Evolutionary conservation across 2,888 invertebrate species (phyloP).

Genomic region (Sicus ferrugineus): DNA sequence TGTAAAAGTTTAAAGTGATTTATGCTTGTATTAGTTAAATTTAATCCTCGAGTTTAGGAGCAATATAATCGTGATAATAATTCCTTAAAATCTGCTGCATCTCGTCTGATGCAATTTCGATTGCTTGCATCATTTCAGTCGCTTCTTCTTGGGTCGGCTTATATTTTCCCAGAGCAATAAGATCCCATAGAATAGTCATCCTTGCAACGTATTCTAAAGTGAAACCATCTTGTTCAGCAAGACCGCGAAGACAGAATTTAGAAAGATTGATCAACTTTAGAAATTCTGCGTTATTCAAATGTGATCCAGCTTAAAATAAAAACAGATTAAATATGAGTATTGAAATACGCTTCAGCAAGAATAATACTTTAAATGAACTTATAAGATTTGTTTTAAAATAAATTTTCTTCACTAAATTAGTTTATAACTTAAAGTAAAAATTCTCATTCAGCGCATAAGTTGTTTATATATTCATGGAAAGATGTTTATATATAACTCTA

Average conservation of each 20-base stretch:
- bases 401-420: too few relatives aligned
- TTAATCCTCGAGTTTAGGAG: background rate
- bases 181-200: slow-evolving; percentile 50
- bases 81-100: slow-evolving; percentile 46
- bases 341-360: slow-evolving; percentile 37
- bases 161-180: slow-evolving; percentile 48
- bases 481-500: too few relatives aligned
- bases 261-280: slow-evolving; percentile 42
- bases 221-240: slow-evolving; percentile 37
- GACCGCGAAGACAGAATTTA: slow-evolving; percentile 41
- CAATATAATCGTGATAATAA: slow-evolving; percentile 56
- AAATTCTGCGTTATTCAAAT: slow-evolving; percentile 48
- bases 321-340: slow-evolving; percentile 31
- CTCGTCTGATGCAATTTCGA: slow-evolving; percentile 46
- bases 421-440: too few relatives aligned
- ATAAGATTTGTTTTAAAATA: too few relatives aligned
- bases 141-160: slow-evolving; percentile 39
- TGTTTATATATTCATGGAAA: too few relatives aligned
- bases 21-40: too few relatives aligned
- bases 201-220: slow-evolving; percentile 46
- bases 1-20: too few relatives aligned
- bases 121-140: slow-evolving; percentile 37
- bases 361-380: too few relatives aligned
- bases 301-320: too few relatives aligned
- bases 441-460: too few relatives aligned